Evolutionary conservation across 2,113 vertebrate genomes (phyloP).

Genomic region (Mus spicilegus): DNA sequence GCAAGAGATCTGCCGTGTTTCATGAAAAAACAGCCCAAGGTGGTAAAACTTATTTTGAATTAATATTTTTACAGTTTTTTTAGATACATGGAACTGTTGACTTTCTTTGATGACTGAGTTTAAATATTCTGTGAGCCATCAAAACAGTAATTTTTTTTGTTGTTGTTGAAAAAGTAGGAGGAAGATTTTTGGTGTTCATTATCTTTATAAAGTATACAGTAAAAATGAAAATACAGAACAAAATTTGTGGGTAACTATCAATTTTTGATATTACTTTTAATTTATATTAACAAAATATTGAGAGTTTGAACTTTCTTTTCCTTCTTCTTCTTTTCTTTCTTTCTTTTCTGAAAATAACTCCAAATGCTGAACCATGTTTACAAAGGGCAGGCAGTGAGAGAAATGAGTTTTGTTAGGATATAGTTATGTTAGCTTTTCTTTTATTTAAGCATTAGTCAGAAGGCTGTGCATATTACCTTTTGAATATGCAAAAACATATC

Average conservation of each 20-base stretch:
- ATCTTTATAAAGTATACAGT: constrained; percentile 50
- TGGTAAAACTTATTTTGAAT: constrained; percentile 82
- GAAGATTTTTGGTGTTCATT: constrained; percentile 40
- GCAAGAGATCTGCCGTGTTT: constrained; percentile 85
- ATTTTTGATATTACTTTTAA: constrained; percentile 11
- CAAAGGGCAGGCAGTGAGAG: constrained; percentile 7
- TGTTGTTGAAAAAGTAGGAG: constrained; percentile 17
- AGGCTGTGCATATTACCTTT: neutral
- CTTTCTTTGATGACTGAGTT: constrained; percentile 71
- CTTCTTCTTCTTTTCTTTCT: too few species aligned
- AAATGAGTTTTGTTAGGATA: neutral
- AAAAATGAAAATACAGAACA: constrained; percentile 38
- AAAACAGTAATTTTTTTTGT: constrained; percentile 37
- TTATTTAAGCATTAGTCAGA: constrained; percentile 31
- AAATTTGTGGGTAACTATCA: neutral
- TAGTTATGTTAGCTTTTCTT: neutral
- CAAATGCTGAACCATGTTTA: neutral
- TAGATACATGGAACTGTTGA: constrained; percentile 59
- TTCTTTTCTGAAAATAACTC: constrained; percentile 13
- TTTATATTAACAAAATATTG: constrained; percentile 34
- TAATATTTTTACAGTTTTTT: constrained; percentile 54
- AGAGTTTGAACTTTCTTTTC: constrained; percentile 31
- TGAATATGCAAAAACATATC: constrained; percentile 57
- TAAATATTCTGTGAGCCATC: constrained; percentile 26
- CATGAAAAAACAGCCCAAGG: constrained; percentile 87